These are phyloP conservation scores for Periophthalmus magnuspinnatus DNA, from an alignment of 2,797 vertebrate species.

Conservation along the genomic window DNA sequence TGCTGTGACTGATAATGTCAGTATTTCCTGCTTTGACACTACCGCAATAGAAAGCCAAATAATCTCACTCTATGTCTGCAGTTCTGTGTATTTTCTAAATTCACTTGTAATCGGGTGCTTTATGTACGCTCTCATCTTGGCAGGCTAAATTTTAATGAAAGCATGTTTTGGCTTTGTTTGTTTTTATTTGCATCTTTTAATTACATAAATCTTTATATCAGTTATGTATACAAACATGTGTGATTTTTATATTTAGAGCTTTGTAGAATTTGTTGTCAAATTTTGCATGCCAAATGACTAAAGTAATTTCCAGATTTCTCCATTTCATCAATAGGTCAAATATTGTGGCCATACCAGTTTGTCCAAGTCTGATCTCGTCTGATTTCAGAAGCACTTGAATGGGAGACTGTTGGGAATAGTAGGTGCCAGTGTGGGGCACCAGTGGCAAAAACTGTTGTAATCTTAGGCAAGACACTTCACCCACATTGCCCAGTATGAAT, in stretches of 20 bases:
- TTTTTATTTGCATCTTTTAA: conserved; percentile 1
- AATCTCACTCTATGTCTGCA: not conserved
- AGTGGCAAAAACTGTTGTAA: no score
- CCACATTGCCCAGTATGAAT: no score
- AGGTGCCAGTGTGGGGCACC: no score
- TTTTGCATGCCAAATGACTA: not conserved
- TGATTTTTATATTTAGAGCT: not conserved
- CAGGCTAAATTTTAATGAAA: not conserved
- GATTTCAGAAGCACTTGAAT: no score
- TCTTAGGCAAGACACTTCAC: no score
- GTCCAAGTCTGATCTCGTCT: no score
- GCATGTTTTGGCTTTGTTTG: not conserved
- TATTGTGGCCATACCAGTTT: no score
- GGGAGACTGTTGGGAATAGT: no score
- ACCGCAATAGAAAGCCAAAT: not conserved
- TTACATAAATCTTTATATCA: conserved; percentile 4
- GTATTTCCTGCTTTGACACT: not conserved
- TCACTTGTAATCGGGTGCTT: not conserved
- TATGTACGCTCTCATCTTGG: not conserved
- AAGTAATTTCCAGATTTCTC: not conserved
- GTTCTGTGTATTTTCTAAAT: not conserved
- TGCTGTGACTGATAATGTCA: not conserved
- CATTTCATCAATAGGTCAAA: not conserved
- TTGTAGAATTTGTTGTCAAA: not conserved
- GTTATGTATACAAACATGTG: not conserved